A percentile compares a stretch with the other conserved stretches of the same genome.
Evolutionary conservation across 2,113 vertebrate genomes (phyloP).

Genomic region (Prunella fulvescens): DNA sequence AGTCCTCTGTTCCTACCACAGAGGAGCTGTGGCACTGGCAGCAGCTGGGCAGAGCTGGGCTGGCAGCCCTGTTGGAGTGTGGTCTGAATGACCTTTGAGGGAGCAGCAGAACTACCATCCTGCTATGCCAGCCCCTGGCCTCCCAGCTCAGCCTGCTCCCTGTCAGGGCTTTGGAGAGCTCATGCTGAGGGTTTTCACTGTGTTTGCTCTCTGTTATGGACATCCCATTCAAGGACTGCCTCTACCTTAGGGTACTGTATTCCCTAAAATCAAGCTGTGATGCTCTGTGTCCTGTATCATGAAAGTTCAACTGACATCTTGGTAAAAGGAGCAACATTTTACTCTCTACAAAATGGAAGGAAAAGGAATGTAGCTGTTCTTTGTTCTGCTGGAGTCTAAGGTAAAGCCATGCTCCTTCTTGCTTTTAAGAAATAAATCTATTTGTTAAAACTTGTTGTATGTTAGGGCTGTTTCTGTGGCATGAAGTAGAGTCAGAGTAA

Average conservation of each 20-base stretch:
- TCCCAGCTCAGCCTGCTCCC: neutral
- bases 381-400: neutral
- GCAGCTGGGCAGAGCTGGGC: neutral
- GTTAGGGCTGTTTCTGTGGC: neutral
- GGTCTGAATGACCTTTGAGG: neutral
- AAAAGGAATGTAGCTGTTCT: neutral
- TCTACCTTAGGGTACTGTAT: neutral
- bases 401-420: neutral
- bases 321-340: neutral
- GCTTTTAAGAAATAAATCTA: neutral
- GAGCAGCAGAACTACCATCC: accelerated
- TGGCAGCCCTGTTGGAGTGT: neutral
- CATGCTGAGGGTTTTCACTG: neutral
- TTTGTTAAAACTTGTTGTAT: neutral
- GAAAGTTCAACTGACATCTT: neutral
- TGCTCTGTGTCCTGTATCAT: neutral
- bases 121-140: neutral
- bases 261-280: neutral
- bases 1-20: neutral
- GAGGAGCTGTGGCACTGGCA: accelerated
- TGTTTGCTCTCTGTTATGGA: neutral
- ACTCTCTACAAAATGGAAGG: neutral
- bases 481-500: neutral
- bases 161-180: neutral
- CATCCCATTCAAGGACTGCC: neutral